These are phyloP conservation scores for Brachyptera risi DNA, from an alignment of 2,888 invertebrate genomes.

Conservation along the genomic window DNA sequence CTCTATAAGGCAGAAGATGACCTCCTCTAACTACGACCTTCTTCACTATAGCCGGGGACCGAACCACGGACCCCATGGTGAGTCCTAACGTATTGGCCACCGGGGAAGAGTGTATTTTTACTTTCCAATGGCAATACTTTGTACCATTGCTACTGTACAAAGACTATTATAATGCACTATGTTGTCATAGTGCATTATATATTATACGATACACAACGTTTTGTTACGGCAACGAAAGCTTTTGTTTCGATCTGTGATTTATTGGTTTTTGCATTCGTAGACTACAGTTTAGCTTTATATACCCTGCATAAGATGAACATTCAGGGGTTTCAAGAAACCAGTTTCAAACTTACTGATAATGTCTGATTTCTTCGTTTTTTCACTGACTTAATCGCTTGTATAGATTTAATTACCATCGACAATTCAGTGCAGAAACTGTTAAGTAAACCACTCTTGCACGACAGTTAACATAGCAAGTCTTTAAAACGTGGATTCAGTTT, in stretches of 20 bases:
- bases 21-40: constrained; percentile 9
- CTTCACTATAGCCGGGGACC: background rate
- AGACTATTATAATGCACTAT: background rate
- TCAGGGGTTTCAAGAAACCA: constrained; percentile 7
- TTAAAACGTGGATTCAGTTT: no score
- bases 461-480: no score
- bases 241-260: constrained; percentile 29
- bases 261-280: constrained; percentile 22
- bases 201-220: constrained; percentile 16
- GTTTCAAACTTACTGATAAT: background rate
- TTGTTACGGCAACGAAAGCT: background rate
- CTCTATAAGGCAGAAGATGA: constrained; percentile 3
- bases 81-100: background rate
- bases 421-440: background rate
- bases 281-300: background rate
- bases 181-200: constrained; percentile 26
- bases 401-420: constrained; percentile 7
- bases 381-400: constrained; percentile 7
- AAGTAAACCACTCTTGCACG: background rate
- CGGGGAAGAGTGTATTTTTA: background rate
- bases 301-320: background rate
- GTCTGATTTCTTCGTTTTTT: constrained; percentile 1
- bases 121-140: background rate
- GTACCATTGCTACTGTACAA: constrained; percentile 22
- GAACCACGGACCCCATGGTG: constrained; percentile 27